Percentiles rank a stretch among this genome's conserved stretches.
Conservation (phyloP, 1,140 invertebrate species). For the Ephestia elutella region DNA sequence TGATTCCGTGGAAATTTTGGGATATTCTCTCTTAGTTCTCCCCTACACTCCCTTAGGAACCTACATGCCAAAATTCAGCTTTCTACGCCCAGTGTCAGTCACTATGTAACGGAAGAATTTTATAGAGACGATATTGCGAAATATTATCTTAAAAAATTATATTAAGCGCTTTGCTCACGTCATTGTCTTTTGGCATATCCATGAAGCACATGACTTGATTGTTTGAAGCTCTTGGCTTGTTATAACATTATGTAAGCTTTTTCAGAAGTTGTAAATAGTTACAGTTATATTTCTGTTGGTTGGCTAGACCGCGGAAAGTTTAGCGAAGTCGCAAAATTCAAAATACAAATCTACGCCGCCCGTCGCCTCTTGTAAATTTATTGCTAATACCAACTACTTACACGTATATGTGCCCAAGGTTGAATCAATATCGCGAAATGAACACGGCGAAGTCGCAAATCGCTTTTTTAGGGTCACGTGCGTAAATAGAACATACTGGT, state of each 20-base stretch:
- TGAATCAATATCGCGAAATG: slow-evolving; percentile 29
- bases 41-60: no score
- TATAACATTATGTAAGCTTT: not conserved
- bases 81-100: no score
- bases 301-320: not conserved
- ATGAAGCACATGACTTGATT: no score
- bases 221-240: no score
- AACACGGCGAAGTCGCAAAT: slow-evolving; percentile 13
- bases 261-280: not conserved
- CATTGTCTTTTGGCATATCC: no score
- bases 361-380: slow-evolving; percentile 7
- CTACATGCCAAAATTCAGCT: no score
- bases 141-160: no score
- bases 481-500: not conserved
- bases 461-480: slow-evolving; percentile 1
- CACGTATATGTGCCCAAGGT: slow-evolving; percentile 27
- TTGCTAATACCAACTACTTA: slow-evolving; percentile 18
- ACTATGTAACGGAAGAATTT: no score
- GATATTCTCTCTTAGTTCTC: no score
- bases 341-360: not conserved
- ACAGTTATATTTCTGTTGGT: not conserved
- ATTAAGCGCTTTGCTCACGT: no score
- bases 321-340: not conserved
- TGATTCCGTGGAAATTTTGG: no score
- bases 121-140: no score